phyloP scores from a whole-genome alignment of 2,888 invertebrate genomes.

The Meghimatium bilineatum region DNA sequence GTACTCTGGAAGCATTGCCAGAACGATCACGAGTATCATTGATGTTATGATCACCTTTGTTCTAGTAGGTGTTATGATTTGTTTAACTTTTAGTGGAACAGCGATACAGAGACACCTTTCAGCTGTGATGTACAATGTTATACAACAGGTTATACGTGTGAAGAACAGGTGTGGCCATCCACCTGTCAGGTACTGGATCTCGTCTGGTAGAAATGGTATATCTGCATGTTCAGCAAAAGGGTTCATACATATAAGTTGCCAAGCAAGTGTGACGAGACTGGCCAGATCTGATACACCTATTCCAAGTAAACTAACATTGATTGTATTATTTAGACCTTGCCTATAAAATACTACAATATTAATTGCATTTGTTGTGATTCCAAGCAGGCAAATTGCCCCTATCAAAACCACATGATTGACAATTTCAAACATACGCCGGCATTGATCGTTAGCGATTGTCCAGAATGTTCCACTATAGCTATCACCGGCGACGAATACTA shows the following conservation, averaged over 20 bases:
- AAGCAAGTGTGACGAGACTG: background rate
- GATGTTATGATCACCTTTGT: background rate
- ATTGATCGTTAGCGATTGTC: background rate
- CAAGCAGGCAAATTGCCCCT: background rate
- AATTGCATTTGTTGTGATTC: background rate
- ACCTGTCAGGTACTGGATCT: slow-evolving; percentile 13
- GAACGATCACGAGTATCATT: background rate
- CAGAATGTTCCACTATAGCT: background rate
- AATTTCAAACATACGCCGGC: background rate
- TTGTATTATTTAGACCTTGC: slow-evolving; percentile 3
- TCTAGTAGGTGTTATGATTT: background rate
- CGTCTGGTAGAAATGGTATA: background rate
- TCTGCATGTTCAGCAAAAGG: background rate
- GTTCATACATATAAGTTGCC: background rate
- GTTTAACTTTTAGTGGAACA: background rate
- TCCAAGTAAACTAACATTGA: background rate
- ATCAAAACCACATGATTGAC: slow-evolving; percentile 1
- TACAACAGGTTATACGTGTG: slow-evolving; percentile 4
- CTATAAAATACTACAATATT: slow-evolving; percentile 1
- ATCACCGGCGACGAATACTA: background rate
- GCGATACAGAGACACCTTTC: slow-evolving; percentile 5
- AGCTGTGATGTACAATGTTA: slow-evolving; percentile 6
- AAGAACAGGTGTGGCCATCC: background rate
- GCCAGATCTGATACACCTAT: background rate
- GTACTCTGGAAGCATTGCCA: background rate